phyloP scores from a whole-genome alignment of 2,113 vertebrate species.

The Lanius ludovicianus region DNA sequence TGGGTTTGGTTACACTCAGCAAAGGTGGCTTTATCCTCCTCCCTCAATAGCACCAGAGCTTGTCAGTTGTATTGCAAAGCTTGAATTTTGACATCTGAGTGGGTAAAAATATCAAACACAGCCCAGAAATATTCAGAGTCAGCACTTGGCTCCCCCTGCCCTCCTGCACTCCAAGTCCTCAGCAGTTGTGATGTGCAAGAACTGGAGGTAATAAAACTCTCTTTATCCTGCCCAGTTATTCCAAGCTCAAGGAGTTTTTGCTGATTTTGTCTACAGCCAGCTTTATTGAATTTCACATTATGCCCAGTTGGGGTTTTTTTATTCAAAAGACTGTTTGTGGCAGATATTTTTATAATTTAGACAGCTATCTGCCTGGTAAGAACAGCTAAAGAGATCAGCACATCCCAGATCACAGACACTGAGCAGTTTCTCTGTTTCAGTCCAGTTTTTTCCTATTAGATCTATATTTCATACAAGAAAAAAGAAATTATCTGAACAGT shows the following conservation, averaged over 20 bases:
- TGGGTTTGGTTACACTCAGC: background rate
- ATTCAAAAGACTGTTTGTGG: background rate
- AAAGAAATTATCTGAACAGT: background rate
- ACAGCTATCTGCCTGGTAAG: background rate
- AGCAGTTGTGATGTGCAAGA: background rate
- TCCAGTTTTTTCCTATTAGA: background rate
- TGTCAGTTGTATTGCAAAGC: background rate
- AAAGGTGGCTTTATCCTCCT: background rate
- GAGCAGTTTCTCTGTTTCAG: background rate
- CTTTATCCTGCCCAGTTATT: background rate
- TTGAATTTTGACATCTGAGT: background rate
- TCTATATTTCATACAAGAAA: background rate
- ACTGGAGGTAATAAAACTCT: background rate
- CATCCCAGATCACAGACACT: background rate
- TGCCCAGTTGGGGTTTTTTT: background rate
- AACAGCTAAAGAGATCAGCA: background rate
- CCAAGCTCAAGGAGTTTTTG: background rate
- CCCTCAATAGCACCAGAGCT: background rate
- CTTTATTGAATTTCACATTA: background rate
- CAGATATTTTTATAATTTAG: background rate
- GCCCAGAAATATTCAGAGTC: background rate
- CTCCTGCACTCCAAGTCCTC: background rate
- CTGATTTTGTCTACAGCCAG: slow-evolving; percentile 6
- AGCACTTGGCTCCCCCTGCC: background rate
- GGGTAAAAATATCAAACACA: background rate